These are phyloP conservation scores for Peromyscus attwateri DNA, from an alignment of 2,797 vertebrate species.

Conservation along the genomic window DNA sequence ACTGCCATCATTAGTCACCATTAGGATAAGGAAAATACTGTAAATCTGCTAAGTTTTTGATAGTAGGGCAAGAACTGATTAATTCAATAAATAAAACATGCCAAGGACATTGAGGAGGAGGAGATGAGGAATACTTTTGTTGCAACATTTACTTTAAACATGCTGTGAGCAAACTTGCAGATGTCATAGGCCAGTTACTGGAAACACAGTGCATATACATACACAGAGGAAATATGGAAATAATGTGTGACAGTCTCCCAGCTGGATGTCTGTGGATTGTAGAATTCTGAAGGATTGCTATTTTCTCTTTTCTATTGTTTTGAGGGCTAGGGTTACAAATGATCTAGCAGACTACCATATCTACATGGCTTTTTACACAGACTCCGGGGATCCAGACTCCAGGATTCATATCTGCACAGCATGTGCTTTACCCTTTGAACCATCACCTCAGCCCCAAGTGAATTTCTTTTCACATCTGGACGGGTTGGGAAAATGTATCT, in stretches of 20 bases:
- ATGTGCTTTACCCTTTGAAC: not conserved
- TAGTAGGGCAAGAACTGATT: not conserved
- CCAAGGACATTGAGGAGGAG: slow-evolving; percentile 1
- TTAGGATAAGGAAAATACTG: not conserved
- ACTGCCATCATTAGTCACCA: not conserved
- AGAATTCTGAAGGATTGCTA: not conserved
- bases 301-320: not conserved
- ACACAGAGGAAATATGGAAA: not conserved
- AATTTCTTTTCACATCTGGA: not conserved
- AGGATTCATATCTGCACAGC: not conserved
- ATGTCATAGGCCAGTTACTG: not conserved
- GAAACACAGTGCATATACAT: not conserved
- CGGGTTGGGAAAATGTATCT: too few relatives aligned
- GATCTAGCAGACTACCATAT: too few relatives aligned
- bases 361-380: not conserved
- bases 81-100: slow-evolving; percentile 38
- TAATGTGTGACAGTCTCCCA: not conserved
- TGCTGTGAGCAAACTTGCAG: not conserved
- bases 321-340: not conserved
- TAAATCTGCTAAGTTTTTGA: not conserved
- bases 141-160: not conserved
- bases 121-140: not conserved
- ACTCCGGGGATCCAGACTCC: too few relatives aligned
- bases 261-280: not conserved
- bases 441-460: not conserved